A percentile compares a stretch with the other conserved stretches of the same genome.
Conservation (phyloP, 37 sponge, comb jelly and placozoan species). For the Halisarca cf. caerulea region DNA sequence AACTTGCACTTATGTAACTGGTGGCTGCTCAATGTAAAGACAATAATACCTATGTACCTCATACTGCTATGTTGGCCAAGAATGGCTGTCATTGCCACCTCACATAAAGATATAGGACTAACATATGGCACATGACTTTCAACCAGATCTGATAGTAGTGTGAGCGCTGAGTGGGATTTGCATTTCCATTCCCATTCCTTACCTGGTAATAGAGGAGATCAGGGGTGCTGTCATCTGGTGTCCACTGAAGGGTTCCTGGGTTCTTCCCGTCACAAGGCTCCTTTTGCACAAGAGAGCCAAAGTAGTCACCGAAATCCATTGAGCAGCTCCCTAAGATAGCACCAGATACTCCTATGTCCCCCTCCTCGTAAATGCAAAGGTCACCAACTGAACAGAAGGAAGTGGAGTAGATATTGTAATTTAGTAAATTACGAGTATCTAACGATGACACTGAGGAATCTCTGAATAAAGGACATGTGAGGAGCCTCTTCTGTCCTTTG, state of each 20-base stretch:
- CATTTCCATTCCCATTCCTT: not conserved
- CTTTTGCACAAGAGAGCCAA: not conserved
- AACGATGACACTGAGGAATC: no score
- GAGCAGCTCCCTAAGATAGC: slow-evolving; percentile 12
- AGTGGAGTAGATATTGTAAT: not conserved
- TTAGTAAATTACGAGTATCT: not conserved
- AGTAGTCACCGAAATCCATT: slow-evolving; percentile 17
- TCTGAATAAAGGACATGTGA: no score
- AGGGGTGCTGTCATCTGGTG: slow-evolving; percentile 59
- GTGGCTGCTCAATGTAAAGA: no score
- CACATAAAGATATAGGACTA: no score
- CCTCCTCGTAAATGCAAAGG: not conserved
- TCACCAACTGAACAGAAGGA: slow-evolving; percentile 16
- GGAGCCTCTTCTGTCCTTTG: no score
- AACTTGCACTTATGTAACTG: no score
- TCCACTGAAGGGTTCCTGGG: slow-evolving; percentile 51
- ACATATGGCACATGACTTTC: no score
- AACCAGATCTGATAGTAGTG: no score
- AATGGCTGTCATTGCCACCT: no score
- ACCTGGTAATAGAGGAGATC: slow-evolving; percentile 66
- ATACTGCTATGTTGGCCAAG: no score
- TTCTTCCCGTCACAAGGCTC: not conserved
- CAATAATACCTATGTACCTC: no score
- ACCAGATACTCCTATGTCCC: not conserved
- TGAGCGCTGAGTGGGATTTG: no score